Evolutionary conservation across 2,113 vertebrate genomes (phyloP), one percentile per base, ranked within the genome.

Genomic region (Eurystomus gularis): DNA sequence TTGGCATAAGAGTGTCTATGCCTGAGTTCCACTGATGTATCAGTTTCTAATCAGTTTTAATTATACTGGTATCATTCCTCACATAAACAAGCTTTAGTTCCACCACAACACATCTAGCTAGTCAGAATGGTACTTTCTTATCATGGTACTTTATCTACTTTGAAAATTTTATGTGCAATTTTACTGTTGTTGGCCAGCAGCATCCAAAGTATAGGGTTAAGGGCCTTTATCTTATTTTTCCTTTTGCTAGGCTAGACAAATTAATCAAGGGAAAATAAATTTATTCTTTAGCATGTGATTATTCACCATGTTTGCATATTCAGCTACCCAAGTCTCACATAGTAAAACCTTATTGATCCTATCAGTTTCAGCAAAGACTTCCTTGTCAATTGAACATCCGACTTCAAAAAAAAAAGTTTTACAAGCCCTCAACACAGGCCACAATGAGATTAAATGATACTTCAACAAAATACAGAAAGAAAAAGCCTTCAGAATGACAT

Each of bases 361-460:
- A 84, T 21, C 39, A 42, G 57, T 17, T 89, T 77, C 60, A 73
- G 44, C 26, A 65, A 65, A 80, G 35, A 68, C 51, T 92, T 94
- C 84, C 7, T 2, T 23, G 29, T 66, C 64, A 73, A 44, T n/a
- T 54, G 28, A 93, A 81, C 31, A n/a, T 8, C 24, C 55, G 48
- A 8, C 49, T 51, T 80, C 20, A 62, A 93, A 57, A 84, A 88
- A 83, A 71, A 44, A 44, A 5, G 15, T 52, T 37, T 94, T 81
- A 66, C 48, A 82, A 54, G 20, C 29, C 51, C 18, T 88, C 62
- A 33, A 13, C 44, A 82, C 6, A 90, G 40, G 28, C 61, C 91
- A 92, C 66, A 96, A 84, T 70, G 35, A 93, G 66, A 96, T 83
- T 82, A 82, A 91, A 90, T 71, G 55, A 88, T 79, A 88, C 57